Evolutionary conservation across 2,888 invertebrate genomes (phyloP), one percentile per base, ranked within the genome.

Genomic region (Tethea ocularis): DNA sequence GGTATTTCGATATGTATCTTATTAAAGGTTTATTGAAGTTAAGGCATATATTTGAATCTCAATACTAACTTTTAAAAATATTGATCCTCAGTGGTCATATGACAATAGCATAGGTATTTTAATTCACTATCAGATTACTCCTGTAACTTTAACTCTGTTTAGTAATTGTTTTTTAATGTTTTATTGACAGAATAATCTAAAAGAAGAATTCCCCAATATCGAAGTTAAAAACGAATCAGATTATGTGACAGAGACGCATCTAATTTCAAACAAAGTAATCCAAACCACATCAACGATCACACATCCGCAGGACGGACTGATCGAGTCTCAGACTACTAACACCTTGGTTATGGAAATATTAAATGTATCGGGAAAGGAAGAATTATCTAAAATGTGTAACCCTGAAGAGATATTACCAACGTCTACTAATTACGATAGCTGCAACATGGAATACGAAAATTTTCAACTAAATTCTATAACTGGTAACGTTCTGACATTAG

Each of bases 381-480:
- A 73, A 15, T 66, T 81, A 1, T 58, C 66, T 7, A 84, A 82
- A 71, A 75, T 86, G 38, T 71, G 74, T 0, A 86, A 86, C 55
- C 87, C 90, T 1, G 91, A 91, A 70, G 87, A 88, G 74, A 91
- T 92, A 22, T 64, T 91, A 46, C 83, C 91, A 5, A 89, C 86
- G 7, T 65, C 74, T 5, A 66, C 67, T n/a, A 66, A 78, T 23
- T 67, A 71, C 20, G 69, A 78, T 22, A 57, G 63, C 33, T 58
- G 57, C 7, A 54, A 70, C 20, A 68, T 73, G 60, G 75, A 82
- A 5, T 83, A 78, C 36, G 74, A 80, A 55, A 84, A 88, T 13
- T 92, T 90, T 56, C 90, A 89, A 71, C 69, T 93, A 0, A 93
- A 93, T 66, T 92, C 92, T 1, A 92, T 93, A 51, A 92, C 93